phyloP scores from a whole-genome alignment of 2,888 invertebrate genomes.

The Brachylomia viminalis region DNA sequence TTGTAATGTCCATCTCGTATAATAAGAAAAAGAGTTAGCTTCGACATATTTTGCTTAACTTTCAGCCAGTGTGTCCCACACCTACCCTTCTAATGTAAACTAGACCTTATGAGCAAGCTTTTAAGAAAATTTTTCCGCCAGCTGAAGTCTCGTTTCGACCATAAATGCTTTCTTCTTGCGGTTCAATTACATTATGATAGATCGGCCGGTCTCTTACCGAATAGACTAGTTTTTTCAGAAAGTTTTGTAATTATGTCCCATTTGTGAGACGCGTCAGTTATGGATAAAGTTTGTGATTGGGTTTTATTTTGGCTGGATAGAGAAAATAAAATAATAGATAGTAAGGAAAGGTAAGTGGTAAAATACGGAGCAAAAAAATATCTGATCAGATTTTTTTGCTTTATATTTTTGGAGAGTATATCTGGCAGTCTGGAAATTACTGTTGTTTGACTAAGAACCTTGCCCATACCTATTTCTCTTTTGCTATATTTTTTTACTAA shows the following conservation, averaged over 20 bases:
- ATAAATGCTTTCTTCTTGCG: constrained; percentile 54
- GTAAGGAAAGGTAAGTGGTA: not conserved
- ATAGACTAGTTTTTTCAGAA: constrained; percentile 46
- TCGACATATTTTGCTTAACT: not conserved
- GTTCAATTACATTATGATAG: constrained; percentile 64
- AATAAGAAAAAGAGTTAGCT: not conserved
- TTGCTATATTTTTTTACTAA: not conserved
- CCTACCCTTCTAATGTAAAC: constrained; percentile 32
- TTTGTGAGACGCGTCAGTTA: constrained; percentile 51
- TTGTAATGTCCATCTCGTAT: not conserved
- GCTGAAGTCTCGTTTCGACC: constrained; percentile 42
- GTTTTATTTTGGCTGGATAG: constrained; percentile 55
- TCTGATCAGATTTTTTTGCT: not conserved
- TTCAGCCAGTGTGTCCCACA: constrained; percentile 16
- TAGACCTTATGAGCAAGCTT: constrained; percentile 53
- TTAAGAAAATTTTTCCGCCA: constrained; percentile 52
- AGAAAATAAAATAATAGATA: constrained; percentile 51
- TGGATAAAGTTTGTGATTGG: constrained; percentile 61
- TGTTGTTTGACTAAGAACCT: not conserved
- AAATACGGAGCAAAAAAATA: constrained; percentile 28
- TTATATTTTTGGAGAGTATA: not conserved
- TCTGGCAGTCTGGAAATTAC: not conserved
- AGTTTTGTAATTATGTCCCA: constrained; percentile 57
- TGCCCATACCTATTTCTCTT: not conserved
- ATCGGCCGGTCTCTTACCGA: constrained; percentile 49